These are phyloP conservation scores for Tryphoninae sp. DNA, from an alignment of 2,888 invertebrate genomes.

Conservation along the genomic window DNA sequence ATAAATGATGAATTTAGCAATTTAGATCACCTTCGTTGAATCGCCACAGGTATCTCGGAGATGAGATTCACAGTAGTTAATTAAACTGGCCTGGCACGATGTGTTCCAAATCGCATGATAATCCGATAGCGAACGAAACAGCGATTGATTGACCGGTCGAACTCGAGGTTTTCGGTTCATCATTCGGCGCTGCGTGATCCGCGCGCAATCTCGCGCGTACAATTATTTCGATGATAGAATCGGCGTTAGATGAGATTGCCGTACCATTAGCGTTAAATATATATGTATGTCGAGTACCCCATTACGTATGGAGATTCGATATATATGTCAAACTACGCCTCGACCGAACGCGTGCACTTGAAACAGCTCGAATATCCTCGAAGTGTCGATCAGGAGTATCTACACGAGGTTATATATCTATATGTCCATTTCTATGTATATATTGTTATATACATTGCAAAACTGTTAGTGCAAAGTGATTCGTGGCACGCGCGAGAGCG, in stretches of 20 bases:
- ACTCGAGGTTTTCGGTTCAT: background rate
- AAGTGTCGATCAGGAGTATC: background rate
- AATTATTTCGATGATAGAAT: conserved; percentile 15
- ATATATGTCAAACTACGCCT: conserved; percentile 46
- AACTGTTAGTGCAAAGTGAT: conserved; percentile 63
- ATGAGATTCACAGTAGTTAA: background rate
- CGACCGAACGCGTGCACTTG: conserved; percentile 27
- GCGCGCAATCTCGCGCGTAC: conserved; percentile 11
- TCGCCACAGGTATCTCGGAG: no score
- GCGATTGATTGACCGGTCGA: conserved; percentile 24
- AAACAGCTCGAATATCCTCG: conserved; percentile 32
- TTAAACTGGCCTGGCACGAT: background rate
- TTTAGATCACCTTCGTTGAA: no score
- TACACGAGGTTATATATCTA: background rate
- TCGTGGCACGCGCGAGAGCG: conserved; percentile 62
- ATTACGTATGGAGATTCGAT: conserved; percentile 65
- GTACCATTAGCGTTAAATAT: conserved; percentile 19
- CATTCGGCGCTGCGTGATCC: conserved; percentile 10
- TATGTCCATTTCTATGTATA: background rate
- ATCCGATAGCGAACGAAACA: conserved; percentile 19
- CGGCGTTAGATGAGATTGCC: conserved; percentile 14
- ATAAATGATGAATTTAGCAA: no score
- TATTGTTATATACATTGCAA: conserved; percentile 17
- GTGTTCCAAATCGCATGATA: conserved; percentile 31
- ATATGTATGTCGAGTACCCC: conserved; percentile 69